These are phyloP conservation scores for Cosmia trapezina DNA, from an alignment of 2,888 invertebrate genomes.

Conservation along the genomic window DNA sequence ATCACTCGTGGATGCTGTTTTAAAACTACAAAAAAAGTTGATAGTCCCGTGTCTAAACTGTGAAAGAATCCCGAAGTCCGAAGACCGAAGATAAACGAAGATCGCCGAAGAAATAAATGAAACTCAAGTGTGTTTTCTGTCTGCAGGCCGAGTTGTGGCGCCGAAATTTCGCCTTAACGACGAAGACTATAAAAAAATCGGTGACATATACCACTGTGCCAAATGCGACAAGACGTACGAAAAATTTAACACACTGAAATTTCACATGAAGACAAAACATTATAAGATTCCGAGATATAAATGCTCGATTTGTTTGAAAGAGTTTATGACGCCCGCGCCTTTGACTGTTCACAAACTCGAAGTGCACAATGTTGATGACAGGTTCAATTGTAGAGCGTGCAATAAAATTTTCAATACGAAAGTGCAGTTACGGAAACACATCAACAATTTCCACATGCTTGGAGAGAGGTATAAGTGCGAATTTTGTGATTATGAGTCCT, in stretches of 20 bases:
- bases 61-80: conserved; percentile 25
- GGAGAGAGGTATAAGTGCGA: conserved; percentile 80
- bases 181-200: conserved; percentile 74
- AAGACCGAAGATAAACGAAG: conserved; percentile 38
- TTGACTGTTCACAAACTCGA: conserved; percentile 78
- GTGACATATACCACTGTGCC: conserved; percentile 70
- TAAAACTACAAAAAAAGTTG: neutral
- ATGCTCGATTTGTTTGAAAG: conserved; percentile 74
- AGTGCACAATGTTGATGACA: conserved; percentile 79
- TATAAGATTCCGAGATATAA: conserved; percentile 74
- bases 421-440: conserved; percentile 77
- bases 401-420: conserved; percentile 78
- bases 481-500: conserved; percentile 82
- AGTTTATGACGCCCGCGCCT: conserved; percentile 77
- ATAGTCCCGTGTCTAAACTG: neutral
- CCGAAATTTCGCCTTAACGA: conserved; percentile 74
- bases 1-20: neutral
- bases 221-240: conserved; percentile 77
- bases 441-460: conserved; percentile 82
- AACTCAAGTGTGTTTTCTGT: conserved; percentile 73
- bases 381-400: conserved; percentile 83
- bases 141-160: conserved; percentile 70
- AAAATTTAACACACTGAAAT: conserved; percentile 72
- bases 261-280: conserved; percentile 79
- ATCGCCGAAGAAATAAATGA: conserved; percentile 41